Conservation (phyloP, 2,888 invertebrate genomes). For the Oscheius sp. region DNA sequence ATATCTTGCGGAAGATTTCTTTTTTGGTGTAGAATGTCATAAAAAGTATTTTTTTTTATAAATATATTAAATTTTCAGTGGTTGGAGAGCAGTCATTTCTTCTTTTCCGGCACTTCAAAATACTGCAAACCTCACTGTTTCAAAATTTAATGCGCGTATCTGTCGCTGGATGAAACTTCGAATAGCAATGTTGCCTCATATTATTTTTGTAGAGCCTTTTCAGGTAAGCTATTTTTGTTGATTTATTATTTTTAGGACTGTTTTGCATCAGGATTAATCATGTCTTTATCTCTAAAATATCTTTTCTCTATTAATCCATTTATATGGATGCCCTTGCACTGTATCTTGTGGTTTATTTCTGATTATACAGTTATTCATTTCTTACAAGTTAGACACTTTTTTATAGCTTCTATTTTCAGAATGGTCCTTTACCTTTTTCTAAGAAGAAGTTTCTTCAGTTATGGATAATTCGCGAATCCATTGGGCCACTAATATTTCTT, state of each 20-base stretch:
- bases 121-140: conserved; percentile 75
- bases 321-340: conserved; percentile 83
- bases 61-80: conserved; percentile 73
- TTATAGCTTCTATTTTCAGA: conserved; percentile 50
- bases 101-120: conserved; percentile 96
- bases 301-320: conserved; percentile 89
- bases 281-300: conserved; percentile 84
- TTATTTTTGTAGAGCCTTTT: conserved; percentile 86
- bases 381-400: conserved; percentile 83
- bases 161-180: conserved; percentile 91
- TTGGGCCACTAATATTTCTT: conserved; percentile 77
- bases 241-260: conserved; percentile 79
- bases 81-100: conserved; percentile 89
- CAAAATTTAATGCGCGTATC: conserved; percentile 43
- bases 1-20: conserved; percentile 97
- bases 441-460: conserved; percentile 92
- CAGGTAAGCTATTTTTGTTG: no score
- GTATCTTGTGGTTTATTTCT: conserved; percentile 91
- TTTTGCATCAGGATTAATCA: conserved; percentile 88
- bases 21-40: conserved; percentile 88
- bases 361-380: conserved; percentile 91
- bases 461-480: conserved; percentile 89
- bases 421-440: conserved; percentile 84
- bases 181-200: conserved; percentile 91
- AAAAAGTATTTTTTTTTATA: conserved; percentile 41